These are phyloP conservation scores for Chunga burmeisteri DNA, from an alignment of 2,113 vertebrate species.

Conservation along the genomic window DNA sequence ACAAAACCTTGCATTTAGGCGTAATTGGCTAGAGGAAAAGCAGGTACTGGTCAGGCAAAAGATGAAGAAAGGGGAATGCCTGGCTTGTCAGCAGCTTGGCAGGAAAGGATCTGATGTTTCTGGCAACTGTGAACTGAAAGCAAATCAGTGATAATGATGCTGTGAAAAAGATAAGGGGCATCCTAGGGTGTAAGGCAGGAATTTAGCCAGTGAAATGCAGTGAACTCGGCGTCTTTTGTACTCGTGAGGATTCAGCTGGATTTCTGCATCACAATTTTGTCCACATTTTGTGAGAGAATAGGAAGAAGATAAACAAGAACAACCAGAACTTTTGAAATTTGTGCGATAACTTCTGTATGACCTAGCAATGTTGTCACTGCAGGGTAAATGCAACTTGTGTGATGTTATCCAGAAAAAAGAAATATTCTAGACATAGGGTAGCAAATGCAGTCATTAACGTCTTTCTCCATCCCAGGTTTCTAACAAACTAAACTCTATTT, in stretches of 20 bases:
- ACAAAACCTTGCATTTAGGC: not conserved
- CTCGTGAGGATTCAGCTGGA: not conserved
- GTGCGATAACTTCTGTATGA: not conserved
- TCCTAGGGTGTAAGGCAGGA: not conserved
- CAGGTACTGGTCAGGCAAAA: not conserved
- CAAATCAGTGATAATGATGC: not conserved
- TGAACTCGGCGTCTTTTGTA: not conserved
- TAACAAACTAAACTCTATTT: not conserved
- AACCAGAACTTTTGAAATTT: not conserved
- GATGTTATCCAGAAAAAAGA: not conserved
- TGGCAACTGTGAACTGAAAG: not conserved
- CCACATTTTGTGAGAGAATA: not conserved
- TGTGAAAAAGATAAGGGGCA: not conserved
- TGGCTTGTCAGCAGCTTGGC: not conserved
- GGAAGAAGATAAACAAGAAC: not conserved
- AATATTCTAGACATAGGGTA: not conserved
- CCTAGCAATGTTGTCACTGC: not conserved
- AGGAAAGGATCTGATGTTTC: not conserved
- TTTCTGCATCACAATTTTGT: not conserved
- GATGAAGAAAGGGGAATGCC: not conserved
- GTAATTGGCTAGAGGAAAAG: not conserved
- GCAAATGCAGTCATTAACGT: not conserved
- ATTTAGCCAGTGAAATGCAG: not conserved
- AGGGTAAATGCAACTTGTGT: not conserved
- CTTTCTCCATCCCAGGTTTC: not conserved